These are phyloP conservation scores for Aphidius gifuensis DNA, from an alignment of 1,140 invertebrate genomes.

Conservation along the genomic window DNA sequence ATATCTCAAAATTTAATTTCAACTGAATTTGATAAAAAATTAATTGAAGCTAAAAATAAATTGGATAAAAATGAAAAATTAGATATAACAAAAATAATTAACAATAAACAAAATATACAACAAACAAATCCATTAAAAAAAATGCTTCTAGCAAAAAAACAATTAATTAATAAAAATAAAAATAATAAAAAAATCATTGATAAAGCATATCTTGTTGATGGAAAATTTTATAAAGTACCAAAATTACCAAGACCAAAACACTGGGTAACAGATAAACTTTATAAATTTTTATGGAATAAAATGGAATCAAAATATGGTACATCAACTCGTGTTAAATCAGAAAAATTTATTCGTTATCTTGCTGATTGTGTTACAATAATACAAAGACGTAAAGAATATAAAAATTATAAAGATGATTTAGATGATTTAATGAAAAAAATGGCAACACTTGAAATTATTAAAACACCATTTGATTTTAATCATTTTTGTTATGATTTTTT, in stretches of 20 bases:
- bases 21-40: too few relatives aligned
- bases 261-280: constrained; percentile 41
- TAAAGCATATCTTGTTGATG: constrained; percentile 40
- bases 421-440: constrained; percentile 35
- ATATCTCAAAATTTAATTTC: too few relatives aligned
- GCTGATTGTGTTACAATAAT: constrained; percentile 22
- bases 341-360: constrained; percentile 36
- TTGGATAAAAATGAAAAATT: too few relatives aligned
- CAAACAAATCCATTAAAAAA: not conserved
- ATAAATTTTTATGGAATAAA: constrained; percentile 38
- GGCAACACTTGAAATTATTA: constrained; percentile 37
- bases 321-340: constrained; percentile 32
- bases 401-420: constrained; percentile 31
- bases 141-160: not conserved
- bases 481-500: constrained; percentile 42
- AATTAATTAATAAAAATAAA: not conserved
- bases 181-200: constrained; percentile 26
- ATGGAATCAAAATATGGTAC: constrained; percentile 37
- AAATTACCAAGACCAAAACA: constrained; percentile 35
- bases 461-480: constrained; percentile 38
- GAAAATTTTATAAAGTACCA: constrained; percentile 36
- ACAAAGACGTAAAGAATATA: constrained; percentile 30
- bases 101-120: too few relatives aligned
- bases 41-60: too few relatives aligned
- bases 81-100: too few relatives aligned